Evolutionary conservation across 2,888 invertebrate genomes (phyloP).

Genomic region (Eurois occulta): DNA sequence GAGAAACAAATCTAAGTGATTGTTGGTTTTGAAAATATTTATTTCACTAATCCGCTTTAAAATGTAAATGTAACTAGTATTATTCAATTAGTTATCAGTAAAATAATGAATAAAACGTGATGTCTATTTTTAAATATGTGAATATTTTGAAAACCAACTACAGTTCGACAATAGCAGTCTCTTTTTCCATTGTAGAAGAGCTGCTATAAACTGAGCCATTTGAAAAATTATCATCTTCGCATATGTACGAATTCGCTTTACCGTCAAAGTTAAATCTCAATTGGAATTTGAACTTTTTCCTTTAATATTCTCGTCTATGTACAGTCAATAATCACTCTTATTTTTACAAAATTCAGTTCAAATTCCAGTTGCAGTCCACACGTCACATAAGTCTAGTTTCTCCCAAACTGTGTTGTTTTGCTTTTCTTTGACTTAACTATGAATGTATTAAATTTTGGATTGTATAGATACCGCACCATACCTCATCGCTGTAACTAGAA

Average conservation of each 20-base stretch:
- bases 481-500: slow-evolving; percentile 78
- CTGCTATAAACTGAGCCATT: not conserved
- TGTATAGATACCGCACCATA: slow-evolving; percentile 78
- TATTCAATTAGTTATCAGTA: slow-evolving; percentile 29
- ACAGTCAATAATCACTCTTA: slow-evolving; percentile 44
- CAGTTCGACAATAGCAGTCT: not conserved
- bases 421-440: slow-evolving; percentile 48
- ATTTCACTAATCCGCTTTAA: slow-evolving; percentile 42
- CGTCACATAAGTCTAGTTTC: slow-evolving; percentile 31
- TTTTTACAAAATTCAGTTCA: slow-evolving; percentile 23
- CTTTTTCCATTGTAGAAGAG: not conserved
- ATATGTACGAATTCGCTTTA: slow-evolving; percentile 44
- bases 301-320: slow-evolving; percentile 22
- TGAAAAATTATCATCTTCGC: not conserved
- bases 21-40: slow-evolving; percentile 39
- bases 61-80: slow-evolving; percentile 35
- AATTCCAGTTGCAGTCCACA: slow-evolving; percentile 47
- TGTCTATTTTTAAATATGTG: slow-evolving; percentile 28
- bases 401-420: slow-evolving; percentile 54
- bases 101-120: slow-evolving; percentile 24
- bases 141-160: slow-evolving; percentile 39
- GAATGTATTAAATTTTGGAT: slow-evolving; percentile 53
- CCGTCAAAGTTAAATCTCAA: slow-evolving; percentile 7
- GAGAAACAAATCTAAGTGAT: not conserved
- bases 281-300: slow-evolving; percentile 44